These are phyloP conservation scores for Julus scandinavius DNA, from an alignment of 2,888 invertebrate species.

Conservation along the genomic window DNA sequence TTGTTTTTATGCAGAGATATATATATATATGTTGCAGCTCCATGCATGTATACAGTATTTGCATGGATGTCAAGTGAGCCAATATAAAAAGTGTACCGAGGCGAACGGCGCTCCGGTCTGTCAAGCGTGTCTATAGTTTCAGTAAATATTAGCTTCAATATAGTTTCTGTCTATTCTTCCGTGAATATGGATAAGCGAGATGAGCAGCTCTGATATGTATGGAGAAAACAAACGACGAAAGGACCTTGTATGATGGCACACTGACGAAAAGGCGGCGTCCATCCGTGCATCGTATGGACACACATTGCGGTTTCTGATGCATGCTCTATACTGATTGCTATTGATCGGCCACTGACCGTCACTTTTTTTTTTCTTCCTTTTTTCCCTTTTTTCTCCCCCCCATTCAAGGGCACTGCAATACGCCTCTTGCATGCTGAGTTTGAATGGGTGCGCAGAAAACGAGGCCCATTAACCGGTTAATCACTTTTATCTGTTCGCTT, in stretches of 20 bases:
- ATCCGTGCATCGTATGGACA: not conserved
- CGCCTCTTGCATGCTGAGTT: too few species aligned
- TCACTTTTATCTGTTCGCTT: too few species aligned
- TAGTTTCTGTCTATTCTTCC: not conserved
- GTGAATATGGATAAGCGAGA: conserved; percentile 1
- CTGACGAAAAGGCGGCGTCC: not conserved
- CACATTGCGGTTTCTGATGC: conserved; percentile 1
- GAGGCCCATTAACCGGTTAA: too few species aligned
- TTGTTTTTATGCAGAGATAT: not conserved
- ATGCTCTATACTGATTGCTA: not conserved
- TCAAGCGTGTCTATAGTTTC: conserved; percentile 1
- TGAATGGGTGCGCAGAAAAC: too few species aligned
- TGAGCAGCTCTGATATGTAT: not conserved
- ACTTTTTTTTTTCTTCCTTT: too few species aligned
- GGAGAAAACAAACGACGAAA: not conserved
- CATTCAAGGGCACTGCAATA: too few species aligned
- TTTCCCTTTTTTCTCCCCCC: too few species aligned
- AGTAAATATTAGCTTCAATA: not conserved
- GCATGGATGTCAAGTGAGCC: not conserved
- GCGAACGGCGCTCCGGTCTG: not conserved
- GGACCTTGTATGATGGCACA: too few species aligned
- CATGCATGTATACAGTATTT: not conserved
- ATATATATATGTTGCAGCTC: not conserved
- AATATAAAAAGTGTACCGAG: not conserved
- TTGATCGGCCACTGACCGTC: not conserved